Conservation (phyloP, 1,140 invertebrate genomes). For the Tetramorium simillimum region DNA sequence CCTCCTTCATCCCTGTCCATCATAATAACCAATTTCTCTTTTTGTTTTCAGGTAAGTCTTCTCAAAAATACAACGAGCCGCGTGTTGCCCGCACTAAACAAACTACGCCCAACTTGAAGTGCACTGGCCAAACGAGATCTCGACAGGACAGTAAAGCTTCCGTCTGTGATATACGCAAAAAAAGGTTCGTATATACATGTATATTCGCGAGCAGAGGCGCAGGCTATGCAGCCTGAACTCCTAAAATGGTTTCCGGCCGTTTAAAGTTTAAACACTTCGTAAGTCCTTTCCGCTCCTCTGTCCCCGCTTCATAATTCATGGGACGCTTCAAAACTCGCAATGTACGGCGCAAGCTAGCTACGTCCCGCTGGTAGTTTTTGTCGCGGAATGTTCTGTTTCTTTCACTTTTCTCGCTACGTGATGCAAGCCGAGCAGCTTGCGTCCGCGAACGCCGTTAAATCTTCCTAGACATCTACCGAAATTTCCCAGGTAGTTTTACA, state of each 20-base stretch:
- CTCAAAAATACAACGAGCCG: neutral
- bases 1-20: neutral
- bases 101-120: neutral
- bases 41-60: constrained; percentile 66
- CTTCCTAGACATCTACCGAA: constrained; percentile 36
- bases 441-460: constrained; percentile 30
- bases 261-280: constrained; percentile 76
- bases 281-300: constrained; percentile 71
- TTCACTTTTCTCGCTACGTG: constrained; percentile 46
- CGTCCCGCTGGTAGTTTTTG: constrained; percentile 41
- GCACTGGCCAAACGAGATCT: neutral
- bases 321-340: constrained; percentile 64
- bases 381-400: constrained; percentile 55
- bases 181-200: constrained; percentile 65
- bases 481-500: constrained; percentile 28
- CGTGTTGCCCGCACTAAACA: neutral
- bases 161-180: constrained; percentile 63
- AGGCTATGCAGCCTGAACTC: constrained; percentile 68
- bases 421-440: constrained; percentile 13
- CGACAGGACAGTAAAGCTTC: constrained; percentile 33
- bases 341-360: neutral
- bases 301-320: constrained; percentile 72
- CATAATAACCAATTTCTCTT: neutral
- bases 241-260: constrained; percentile 75
- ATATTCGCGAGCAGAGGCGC: constrained; percentile 55